Percentiles rank a stretch among this genome's conserved stretches.
Evolutionary conservation across 2,113 vertebrate species (phyloP).

Genomic region (Brachyhypopomus gauderio): DNA sequence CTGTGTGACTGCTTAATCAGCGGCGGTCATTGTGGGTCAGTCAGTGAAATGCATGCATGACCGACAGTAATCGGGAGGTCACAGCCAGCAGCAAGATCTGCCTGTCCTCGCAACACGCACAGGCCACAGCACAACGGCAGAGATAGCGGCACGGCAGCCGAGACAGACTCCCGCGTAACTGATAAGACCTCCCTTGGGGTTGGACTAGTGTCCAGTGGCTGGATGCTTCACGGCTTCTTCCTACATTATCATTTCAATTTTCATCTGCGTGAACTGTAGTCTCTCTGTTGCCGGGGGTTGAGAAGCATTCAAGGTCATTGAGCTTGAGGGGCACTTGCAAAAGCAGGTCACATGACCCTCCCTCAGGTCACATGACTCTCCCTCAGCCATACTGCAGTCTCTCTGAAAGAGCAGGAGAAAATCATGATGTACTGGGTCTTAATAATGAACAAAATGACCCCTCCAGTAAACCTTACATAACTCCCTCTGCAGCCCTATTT

Average conservation of each 20-base stretch:
- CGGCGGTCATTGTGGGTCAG: neutral
- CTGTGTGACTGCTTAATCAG: neutral
- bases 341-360: constrained; percentile 51
- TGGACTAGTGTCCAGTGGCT: neutral
- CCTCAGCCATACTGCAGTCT: constrained; percentile 51
- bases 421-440: constrained; percentile 26
- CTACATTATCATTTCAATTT: constrained; percentile 28
- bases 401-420: constrained; percentile 21
- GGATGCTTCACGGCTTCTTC: constrained; percentile 10
- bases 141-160: neutral
- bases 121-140: neutral
- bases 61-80: constrained; percentile 1
- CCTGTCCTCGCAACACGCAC: neutral
- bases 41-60: neutral
- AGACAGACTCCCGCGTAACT: neutral
- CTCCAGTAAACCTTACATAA: constrained; percentile 67
- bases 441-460: constrained; percentile 71
- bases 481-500: constrained; percentile 61
- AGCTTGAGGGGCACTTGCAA: constrained; percentile 32
- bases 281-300: neutral
- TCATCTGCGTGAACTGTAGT: neutral
- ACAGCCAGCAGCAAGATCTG: neutral
- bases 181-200: neutral
- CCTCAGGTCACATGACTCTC: constrained; percentile 38
- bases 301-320: neutral